phyloP scores from a whole-genome alignment of 1,140 invertebrate species.

The Colletes gigas region DNA sequence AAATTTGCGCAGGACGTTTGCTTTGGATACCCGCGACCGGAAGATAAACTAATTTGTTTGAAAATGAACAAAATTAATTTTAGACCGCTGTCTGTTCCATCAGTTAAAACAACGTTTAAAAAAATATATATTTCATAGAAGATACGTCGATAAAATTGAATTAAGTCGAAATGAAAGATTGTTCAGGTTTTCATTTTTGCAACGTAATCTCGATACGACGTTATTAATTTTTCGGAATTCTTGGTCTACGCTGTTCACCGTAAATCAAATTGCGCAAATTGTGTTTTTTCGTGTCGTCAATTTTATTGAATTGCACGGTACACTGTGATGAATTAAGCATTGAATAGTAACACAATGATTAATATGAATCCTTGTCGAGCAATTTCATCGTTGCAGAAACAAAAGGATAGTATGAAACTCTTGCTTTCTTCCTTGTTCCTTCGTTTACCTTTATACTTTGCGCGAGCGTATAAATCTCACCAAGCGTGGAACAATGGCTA shows the following conservation, averaged over 20 bases:
- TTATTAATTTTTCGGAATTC: too few species aligned
- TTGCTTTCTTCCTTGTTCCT: constrained; percentile 32
- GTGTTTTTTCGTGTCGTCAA: not conserved
- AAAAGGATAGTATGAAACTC: constrained; percentile 11
- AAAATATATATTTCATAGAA: too few species aligned
- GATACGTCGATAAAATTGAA: too few species aligned
- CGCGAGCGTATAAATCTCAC: constrained; percentile 48
- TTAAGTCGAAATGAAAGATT: too few species aligned
- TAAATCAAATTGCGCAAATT: not conserved
- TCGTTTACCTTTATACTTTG: constrained; percentile 34
- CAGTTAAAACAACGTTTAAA: too few species aligned
- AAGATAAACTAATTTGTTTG: too few species aligned
- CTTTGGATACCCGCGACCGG: too few species aligned
- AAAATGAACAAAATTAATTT: too few species aligned
- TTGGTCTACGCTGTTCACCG: not conserved
- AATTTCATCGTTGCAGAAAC: constrained; percentile 28
- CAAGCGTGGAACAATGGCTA: constrained; percentile 58
- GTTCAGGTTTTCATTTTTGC: too few species aligned
- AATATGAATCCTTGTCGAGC: constrained; percentile 24
- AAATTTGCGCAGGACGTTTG: too few species aligned
- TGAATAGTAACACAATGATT: constrained; percentile 4
- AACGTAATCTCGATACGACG: too few species aligned
- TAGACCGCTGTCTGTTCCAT: too few species aligned
- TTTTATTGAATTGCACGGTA: not conserved
- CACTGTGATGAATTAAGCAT: not conserved